Evolutionary conservation across 2,888 invertebrate species (phyloP), one percentile per base, ranked within the genome.

Genomic region (Philonicus albiceps): DNA sequence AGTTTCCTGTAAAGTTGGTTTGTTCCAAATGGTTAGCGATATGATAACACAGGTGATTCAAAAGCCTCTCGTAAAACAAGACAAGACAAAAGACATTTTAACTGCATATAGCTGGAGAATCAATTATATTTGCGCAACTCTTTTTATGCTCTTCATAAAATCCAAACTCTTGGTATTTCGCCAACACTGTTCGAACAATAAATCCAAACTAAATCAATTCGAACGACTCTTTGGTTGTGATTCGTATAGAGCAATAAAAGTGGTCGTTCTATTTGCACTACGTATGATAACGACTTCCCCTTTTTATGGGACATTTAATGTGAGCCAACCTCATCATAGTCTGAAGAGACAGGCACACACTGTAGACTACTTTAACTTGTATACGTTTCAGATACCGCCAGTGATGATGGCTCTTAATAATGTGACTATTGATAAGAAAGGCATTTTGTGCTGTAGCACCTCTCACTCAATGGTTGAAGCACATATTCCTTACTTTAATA

Each of bases 201-300:
- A 76, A 76, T 40, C 76, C 22, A 40, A 22, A 22, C 76, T 76
- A 40, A 76, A 76, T 76, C 76, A 76, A 76, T 76, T 40, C 40
- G 43, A 40, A 22, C 76, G 22, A 76, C 76, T 75, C 16, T 40
- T 37, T 11, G 37, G 6, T 43, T 37, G 76, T 40, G 13, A 40
- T 40, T 76, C 40, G 13, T 22, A 34, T 31, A 13, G 37, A 40
- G 76, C 43, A 76, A 76, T 76, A 76, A 76, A 76, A 40, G 37
- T 27, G 37, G 40, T 76, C 76, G 40, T 76, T 76, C n/a, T 43
- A 40, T 40, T 22, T 13, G 40, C 22, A 76, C 76, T 22, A 76
- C 76, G 19, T 76, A 76, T 31, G 34, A 74, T 34, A n/a, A 74
- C 34, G 74, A 74, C 22, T 76, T 76, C 76, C 76, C 34, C 34